Evolutionary conservation across 2,797 vertebrate genomes (phyloP).

Genomic region (Cryptoprocta ferox): DNA sequence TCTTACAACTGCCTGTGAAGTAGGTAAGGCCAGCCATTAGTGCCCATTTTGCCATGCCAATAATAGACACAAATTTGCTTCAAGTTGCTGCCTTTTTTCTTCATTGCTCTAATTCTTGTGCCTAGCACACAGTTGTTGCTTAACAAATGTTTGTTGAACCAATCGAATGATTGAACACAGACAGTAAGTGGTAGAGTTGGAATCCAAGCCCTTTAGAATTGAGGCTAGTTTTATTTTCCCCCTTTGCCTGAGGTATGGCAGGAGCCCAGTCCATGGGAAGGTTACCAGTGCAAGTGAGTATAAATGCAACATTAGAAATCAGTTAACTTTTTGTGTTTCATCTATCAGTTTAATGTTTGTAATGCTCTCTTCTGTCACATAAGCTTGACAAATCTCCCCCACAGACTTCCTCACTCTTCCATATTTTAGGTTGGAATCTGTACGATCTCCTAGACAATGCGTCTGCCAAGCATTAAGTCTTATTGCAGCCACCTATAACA

Average conservation of each 20-base stretch:
- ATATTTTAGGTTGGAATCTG: not conserved
- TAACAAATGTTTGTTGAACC: not conserved
- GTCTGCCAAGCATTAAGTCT: not conserved
- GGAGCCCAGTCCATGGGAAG: not conserved
- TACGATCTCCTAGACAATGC: not conserved
- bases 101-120: not conserved
- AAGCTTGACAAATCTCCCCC: not conserved
- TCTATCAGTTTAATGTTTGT: not conserved
- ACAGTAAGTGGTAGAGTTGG: not conserved
- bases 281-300: not conserved
- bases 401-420: not conserved
- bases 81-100: not conserved
- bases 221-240: not conserved
- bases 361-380: not conserved
- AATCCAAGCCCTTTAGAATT: not conserved
- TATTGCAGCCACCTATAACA: not conserved
- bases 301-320: not conserved
- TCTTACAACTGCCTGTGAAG: not conserved
- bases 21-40: not conserved
- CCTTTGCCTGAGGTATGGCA: not conserved
- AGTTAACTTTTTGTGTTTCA: not conserved
- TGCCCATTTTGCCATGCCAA: not conserved
- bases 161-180: not conserved
- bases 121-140: not conserved
- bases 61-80: not conserved